These are phyloP conservation scores for Limonius californicus DNA, from an alignment of 1,140 invertebrate species.

Conservation along the genomic window DNA sequence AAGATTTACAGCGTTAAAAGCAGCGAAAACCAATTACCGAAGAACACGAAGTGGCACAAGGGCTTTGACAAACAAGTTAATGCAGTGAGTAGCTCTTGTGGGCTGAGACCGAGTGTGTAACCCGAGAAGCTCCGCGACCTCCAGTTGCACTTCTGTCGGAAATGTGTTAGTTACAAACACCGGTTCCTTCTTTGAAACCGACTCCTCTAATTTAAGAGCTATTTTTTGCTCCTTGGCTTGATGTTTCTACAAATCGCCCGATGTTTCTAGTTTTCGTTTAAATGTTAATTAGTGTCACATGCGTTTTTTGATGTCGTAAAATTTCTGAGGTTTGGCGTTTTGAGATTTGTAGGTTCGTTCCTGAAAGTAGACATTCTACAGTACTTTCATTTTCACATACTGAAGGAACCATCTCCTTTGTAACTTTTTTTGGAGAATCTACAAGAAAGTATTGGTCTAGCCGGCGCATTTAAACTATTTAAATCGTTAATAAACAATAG, in stretches of 20 bases:
- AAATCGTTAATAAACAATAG: no score
- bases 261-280: constrained; percentile 9
- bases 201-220: constrained; percentile 14
- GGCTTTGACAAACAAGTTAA: not conserved
- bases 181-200: constrained; percentile 9
- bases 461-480: no score
- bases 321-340: not conserved
- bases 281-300: constrained; percentile 13
- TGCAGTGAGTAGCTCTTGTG: not conserved
- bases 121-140: not conserved
- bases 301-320: not conserved
- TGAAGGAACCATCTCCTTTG: no score
- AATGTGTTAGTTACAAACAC: constrained; percentile 15
- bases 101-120: not conserved
- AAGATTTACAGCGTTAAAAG: not conserved
- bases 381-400: no score
- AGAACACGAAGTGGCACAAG: not conserved
- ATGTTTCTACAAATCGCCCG: constrained; percentile 13
- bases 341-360: no score
- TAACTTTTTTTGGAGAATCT: no score
- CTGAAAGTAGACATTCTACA: no score
- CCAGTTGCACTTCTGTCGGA: constrained; percentile 8
- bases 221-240: constrained; percentile 7
- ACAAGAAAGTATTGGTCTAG: no score
- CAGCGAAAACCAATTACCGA: not conserved